Base-by-base conservation (phyloP, 2,888 invertebrate species). In the Aleiodes testaceus region DNA sequence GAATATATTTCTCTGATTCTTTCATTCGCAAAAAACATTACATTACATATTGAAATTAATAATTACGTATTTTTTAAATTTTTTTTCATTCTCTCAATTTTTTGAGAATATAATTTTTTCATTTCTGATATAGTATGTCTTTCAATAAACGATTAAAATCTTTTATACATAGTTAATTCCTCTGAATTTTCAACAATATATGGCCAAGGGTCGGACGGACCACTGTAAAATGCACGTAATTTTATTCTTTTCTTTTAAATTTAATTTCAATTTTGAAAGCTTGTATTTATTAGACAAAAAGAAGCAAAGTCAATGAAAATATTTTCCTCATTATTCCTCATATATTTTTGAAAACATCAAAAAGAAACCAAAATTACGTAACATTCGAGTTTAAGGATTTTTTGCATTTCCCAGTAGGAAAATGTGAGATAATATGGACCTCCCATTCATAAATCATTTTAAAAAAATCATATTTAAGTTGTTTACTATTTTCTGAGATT, bases 181-280 rank as follows among this genome's bases (percentile, higher is more conserved):
- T 59, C 14, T 59, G 59, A 42, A 36, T 42, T n/a, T 55, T 66
- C 52, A 66, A 66, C 42, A 53, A 44, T 42, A 67, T 67, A 26
- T 67, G 67, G 55, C 55, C 55, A 47, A 67, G 53, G 45, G 55
- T 67, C 55, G 67, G 67, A 67, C 67, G 67, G 67, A 55, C 67
- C 55, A 14, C 55, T 45, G 63, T 45, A 45, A 63, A 63, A 63
- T 63, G 44, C 22, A 63, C 63, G 45, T 63, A 47, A 45, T 45
- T 63, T 45, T 22, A 45, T 45, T 20, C 20, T 52, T 2, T 3
- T 26, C 11, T 20, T 53, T 20, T 6, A 2, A 26, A 26, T 26
- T 26, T 26, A 26, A 26, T 20, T 12, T 36, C 11, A 36, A 7
- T 6, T 11, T 36, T 63, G 12, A 12, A 59, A 59, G 59, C 59